phyloP scores from a whole-genome alignment of 2,113 vertebrate genomes.

The Limanda limanda region DNA sequence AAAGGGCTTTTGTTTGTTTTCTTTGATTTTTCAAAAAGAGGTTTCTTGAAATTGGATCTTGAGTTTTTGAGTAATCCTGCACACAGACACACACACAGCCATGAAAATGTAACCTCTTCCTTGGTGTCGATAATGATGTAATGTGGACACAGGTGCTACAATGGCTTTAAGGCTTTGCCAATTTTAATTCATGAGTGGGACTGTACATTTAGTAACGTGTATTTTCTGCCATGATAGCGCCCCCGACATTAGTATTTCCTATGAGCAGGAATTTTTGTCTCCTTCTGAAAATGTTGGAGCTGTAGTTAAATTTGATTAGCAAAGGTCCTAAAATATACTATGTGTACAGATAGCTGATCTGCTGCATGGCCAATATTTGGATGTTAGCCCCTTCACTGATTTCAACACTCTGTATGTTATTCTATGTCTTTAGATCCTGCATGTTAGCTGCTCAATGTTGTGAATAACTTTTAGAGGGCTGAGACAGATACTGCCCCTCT shows the following conservation, averaged over 20 bases:
- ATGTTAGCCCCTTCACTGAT: background rate
- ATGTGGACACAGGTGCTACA: background rate
- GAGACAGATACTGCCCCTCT: too few species aligned
- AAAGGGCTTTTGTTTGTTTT: conserved; percentile 2
- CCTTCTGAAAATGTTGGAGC: background rate
- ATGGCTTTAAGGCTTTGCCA: background rate
- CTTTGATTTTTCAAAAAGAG: background rate
- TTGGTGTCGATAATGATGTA: background rate
- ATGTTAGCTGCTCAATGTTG: too few species aligned
- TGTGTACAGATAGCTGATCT: too few species aligned
- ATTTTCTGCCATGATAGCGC: background rate
- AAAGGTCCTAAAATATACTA: background rate
- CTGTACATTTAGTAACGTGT: background rate
- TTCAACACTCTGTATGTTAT: too few species aligned
- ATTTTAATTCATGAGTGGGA: background rate
- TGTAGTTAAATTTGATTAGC: background rate
- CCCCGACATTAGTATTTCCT: background rate
- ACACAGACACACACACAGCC: too few species aligned
- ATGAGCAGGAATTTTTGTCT: too few species aligned
- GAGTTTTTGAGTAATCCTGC: too few species aligned
- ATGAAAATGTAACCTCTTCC: too few species aligned
- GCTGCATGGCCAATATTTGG: too few species aligned
- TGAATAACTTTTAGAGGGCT: too few species aligned
- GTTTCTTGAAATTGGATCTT: too few species aligned
- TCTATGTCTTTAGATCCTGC: too few species aligned